Evolutionary conservation across 37 sponge, comb jelly and placozoan species (phyloP).

Genomic region (Dysidea cf. avara): DNA sequence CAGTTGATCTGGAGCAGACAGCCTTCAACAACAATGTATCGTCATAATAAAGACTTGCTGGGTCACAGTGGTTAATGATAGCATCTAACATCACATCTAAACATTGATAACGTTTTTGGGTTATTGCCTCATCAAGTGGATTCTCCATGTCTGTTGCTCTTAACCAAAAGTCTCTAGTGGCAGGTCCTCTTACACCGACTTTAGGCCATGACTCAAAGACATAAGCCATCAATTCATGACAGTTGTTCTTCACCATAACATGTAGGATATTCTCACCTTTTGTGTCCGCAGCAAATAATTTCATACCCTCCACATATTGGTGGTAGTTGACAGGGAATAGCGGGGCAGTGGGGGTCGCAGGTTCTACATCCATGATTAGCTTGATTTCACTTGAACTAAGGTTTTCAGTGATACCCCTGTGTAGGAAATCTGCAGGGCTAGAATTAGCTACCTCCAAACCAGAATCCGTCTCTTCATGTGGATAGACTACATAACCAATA

Average conservation of each 20-base stretch:
- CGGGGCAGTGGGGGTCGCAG: not conserved
- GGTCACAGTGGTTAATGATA: not conserved
- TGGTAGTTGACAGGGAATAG: not conserved
- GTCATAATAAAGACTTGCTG: constrained; percentile 25
- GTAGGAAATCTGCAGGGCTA: not conserved
- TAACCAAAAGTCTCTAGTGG: too few species aligned
- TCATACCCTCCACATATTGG: constrained; percentile 2
- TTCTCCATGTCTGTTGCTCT: not conserved
- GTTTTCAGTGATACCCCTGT: too few species aligned
- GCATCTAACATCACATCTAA: constrained; percentile 34
- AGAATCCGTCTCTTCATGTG: too few species aligned
- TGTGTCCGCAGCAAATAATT: constrained; percentile 7
- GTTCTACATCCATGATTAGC: not conserved
- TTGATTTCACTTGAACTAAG: too few species aligned
- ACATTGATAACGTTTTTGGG: constrained; percentile 13
- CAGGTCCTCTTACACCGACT: too few species aligned
- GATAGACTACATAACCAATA: too few species aligned
- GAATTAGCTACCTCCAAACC: too few species aligned
- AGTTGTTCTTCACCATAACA: constrained; percentile 30
- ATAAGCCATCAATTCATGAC: constrained; percentile 26
- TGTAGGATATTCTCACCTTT: constrained; percentile 59
- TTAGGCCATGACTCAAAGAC: constrained; percentile 19
- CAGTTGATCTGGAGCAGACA: constrained; percentile 14
- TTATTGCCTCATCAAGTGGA: constrained; percentile 51
- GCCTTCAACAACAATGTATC: constrained; percentile 25